Evolutionary conservation across 2,113 vertebrate genomes (phyloP).

Genomic region (Suricata suricatta): DNA sequence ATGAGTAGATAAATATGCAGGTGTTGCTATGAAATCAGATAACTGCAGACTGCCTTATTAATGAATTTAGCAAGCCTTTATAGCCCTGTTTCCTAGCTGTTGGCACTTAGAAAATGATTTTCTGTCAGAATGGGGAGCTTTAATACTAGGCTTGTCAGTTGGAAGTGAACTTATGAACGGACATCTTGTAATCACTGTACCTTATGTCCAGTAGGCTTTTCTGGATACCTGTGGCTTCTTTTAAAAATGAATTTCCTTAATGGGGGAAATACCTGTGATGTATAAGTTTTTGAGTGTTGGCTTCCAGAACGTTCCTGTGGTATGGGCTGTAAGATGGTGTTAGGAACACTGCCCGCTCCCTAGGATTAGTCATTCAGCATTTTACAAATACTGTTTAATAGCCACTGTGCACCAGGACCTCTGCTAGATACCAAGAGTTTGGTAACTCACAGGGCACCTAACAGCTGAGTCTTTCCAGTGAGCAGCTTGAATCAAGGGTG

Average conservation of each 20-base stretch:
- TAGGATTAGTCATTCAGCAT: conserved; percentile 1
- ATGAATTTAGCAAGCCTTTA: conserved; percentile 87
- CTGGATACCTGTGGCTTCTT: conserved; percentile 63
- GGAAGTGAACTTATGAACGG: conserved; percentile 76
- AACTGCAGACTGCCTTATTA: conserved; percentile 89
- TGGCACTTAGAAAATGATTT: conserved; percentile 85
- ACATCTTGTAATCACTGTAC: conserved; percentile 79
- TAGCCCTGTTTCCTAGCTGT: conserved; percentile 84
- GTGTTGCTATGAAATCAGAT: conserved; percentile 90
- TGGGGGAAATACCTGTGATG: conserved; percentile 48
- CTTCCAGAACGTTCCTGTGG: conserved; percentile 46
- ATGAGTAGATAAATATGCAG: conserved; percentile 90
- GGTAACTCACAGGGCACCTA: not conserved
- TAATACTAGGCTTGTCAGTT: conserved; percentile 82
- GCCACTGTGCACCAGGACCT: not conserved
- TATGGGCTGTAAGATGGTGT: not conserved
- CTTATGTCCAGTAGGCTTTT: conserved; percentile 65
- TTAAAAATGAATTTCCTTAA: conserved; percentile 62
- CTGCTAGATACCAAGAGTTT: conserved; percentile 1
- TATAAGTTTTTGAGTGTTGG: conserved; percentile 41
- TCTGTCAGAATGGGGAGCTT: conserved; percentile 83
- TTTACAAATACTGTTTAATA: not conserved
- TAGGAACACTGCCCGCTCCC: not conserved
- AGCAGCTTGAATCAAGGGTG: not conserved
- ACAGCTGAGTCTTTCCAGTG: not conserved